These are phyloP conservation scores for Microctonus hyperodae DNA, from an alignment of 2,888 invertebrate genomes.

Conservation along the genomic window DNA sequence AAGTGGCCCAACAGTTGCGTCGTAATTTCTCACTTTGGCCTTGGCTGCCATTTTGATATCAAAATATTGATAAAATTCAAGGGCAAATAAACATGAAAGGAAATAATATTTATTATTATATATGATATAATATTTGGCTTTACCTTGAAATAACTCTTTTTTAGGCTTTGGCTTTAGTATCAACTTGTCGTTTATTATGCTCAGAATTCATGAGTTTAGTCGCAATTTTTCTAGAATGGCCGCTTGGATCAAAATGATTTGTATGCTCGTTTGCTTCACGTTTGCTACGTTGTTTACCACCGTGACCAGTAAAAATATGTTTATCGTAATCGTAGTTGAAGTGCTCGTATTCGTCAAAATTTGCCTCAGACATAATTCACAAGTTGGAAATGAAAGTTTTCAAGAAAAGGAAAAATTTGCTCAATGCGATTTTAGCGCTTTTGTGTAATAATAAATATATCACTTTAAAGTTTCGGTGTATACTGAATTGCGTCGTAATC, in stretches of 20 bases:
- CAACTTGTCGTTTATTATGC: constrained; percentile 74
- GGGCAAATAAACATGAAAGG: not conserved
- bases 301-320: constrained; percentile 83
- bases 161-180: constrained; percentile 56
- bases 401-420: not conserved
- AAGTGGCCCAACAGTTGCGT: constrained; percentile 1
- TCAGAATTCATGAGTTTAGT: constrained; percentile 87
- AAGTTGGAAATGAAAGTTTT: constrained; percentile 5
- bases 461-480: not conserved
- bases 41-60: constrained; percentile 27
- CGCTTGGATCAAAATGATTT: constrained; percentile 90
- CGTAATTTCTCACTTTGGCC: constrained; percentile 23
- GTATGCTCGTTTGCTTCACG: constrained; percentile 88
- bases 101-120: not conserved
- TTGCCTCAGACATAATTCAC: constrained; percentile 76
- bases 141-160: constrained; percentile 17
- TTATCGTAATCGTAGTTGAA: constrained; percentile 95
- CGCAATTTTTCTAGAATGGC: constrained; percentile 91
- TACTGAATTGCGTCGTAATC: not conserved
- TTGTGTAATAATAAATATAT: not conserved
- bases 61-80: not conserved
- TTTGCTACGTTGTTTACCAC: constrained; percentile 90
- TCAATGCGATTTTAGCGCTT: not conserved
- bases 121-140: not conserved
- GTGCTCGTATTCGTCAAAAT: constrained; percentile 92